These are phyloP conservation scores for Erynnis tages DNA, from an alignment of 2,888 invertebrate species.

Conservation along the genomic window DNA sequence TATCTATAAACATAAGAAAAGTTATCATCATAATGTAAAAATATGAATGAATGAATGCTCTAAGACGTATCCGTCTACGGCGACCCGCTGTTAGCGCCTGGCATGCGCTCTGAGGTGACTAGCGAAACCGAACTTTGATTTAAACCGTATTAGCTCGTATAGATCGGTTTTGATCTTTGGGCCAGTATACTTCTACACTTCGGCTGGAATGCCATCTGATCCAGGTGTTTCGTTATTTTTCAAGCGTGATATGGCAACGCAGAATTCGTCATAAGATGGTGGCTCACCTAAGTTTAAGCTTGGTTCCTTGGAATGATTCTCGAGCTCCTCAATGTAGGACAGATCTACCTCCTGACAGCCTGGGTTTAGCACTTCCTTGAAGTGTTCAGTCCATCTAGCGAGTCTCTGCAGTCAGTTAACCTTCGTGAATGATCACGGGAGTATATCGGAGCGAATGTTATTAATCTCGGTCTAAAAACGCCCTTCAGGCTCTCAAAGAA, in stretches of 20 bases:
- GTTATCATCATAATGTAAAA: no score
- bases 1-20: no score
- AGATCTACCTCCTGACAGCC: neutral
- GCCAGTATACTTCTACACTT: constrained; percentile 7
- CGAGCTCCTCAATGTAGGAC: neutral
- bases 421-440: neutral
- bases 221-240: constrained; percentile 7
- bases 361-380: neutral
- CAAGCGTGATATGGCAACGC: neutral
- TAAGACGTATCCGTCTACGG: no score
- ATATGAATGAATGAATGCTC: no score
- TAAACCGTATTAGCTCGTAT: no score
- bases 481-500: neutral
- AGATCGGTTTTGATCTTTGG: neutral
- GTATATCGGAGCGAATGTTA: neutral
- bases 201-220: neutral
- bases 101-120: no score
- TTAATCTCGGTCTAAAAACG: neutral
- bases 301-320: neutral
- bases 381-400: neutral
- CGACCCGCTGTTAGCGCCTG: no score
- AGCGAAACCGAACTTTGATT: no score
- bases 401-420: neutral
- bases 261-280: constrained; percentile 5
- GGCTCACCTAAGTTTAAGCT: neutral